Evolutionary conservation across 2,888 invertebrate genomes (phyloP).

Genomic region (Cephus nigrinus): DNA sequence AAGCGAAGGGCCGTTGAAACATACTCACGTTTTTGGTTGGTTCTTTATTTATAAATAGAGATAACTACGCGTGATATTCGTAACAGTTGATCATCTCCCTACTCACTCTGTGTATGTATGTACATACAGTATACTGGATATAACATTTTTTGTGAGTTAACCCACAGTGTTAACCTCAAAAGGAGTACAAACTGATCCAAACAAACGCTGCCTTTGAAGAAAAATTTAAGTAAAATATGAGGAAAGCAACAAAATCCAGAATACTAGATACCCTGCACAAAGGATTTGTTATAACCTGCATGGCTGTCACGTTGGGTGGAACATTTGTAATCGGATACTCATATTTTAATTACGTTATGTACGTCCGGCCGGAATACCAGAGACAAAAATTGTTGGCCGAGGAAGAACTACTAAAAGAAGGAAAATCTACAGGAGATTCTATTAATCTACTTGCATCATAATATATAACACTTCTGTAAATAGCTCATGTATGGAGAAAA

Average conservation of each 20-base stretch:
- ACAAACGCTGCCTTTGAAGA: background rate
- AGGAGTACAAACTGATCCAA: background rate
- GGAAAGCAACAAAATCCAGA: conserved; percentile 64
- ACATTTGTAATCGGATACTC: conserved; percentile 61
- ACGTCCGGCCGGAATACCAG: conserved; percentile 62
- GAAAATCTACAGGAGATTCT: conserved; percentile 37
- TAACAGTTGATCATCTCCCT: no score
- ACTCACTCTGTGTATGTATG: no score
- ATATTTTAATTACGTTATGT: conserved; percentile 66
- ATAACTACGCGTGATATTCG: no score
- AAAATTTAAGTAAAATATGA: conserved; percentile 56
- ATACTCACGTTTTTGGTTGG: no score
- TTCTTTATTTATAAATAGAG: no score
- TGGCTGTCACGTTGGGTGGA: conserved; percentile 66
- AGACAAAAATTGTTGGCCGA: conserved; percentile 64
- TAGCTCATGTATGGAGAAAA: background rate
- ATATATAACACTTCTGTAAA: background rate
- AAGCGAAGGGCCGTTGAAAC: no score
- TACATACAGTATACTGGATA: background rate
- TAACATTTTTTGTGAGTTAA: background rate
- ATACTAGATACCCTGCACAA: conserved; percentile 69
- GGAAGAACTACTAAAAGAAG: conserved; percentile 68
- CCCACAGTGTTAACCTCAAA: background rate
- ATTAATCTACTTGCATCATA: conserved; percentile 11
- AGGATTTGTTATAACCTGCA: conserved; percentile 67